Conservation (phyloP, 2,113 vertebrate species). For the Psittacara wagleri region DNA sequence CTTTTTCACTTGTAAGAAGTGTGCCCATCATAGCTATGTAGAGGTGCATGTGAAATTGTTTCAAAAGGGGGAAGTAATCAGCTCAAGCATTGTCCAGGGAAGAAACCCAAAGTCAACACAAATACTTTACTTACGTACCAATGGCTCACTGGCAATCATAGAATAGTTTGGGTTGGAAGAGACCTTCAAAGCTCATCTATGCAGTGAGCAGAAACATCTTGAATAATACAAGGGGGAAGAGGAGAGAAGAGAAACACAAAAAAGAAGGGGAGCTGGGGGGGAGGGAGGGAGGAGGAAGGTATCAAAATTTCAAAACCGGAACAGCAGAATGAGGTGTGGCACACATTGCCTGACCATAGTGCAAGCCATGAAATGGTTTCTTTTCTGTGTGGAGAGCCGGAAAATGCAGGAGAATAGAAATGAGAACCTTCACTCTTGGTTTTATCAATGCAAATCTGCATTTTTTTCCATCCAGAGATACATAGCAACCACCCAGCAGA, state of each 20-base stretch:
- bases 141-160: neutral
- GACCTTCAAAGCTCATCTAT: neutral
- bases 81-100: neutral
- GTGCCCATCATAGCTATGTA: neutral
- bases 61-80: neutral
- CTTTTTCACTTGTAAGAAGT: neutral
- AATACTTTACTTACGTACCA: neutral
- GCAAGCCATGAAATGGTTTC: neutral
- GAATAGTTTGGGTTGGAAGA: neutral
- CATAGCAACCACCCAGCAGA: neutral
- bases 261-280: accelerated
- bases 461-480: neutral
- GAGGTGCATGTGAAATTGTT: neutral
- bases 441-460: neutral
- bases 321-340: neutral
- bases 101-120: neutral
- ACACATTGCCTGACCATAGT: neutral
- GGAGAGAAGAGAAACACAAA: neutral
- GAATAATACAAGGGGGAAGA: neutral
- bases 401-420: neutral
- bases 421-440: accelerated
- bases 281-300: accelerated
- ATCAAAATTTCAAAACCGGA: neutral
- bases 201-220: neutral
- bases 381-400: neutral